Evolutionary conservation across 2,113 vertebrate species (phyloP), one percentile per base, ranked within the genome.

Genomic region (Colistium nudipinnis): DNA sequence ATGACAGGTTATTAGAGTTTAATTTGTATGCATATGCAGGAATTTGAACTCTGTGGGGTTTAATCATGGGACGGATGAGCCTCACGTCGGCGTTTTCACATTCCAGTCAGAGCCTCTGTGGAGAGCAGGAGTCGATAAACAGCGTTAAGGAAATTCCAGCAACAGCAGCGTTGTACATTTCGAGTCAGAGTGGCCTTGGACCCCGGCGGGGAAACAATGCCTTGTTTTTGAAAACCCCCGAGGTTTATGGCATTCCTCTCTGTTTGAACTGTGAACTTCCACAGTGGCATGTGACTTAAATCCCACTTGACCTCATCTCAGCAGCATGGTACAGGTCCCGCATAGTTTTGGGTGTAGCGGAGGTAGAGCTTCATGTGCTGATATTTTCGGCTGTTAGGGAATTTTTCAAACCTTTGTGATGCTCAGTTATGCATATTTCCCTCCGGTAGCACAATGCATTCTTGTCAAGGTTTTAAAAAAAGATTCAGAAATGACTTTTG

Each of bases 231-330:
- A 60, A 17, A 20, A 60, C 9, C 7, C 3, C 6, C 5, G 27
- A 54, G 13, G 25, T 85, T 79, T 63, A 83, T 67, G 63, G 56
- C 52, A 49, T 73, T 78, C 67, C 75, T 63, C 64, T 31, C 27
- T 56, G 48, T 63, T 73, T 76, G 36, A 70, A 49, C 65, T 10
- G 33, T 68, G 39, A 79, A 47, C 33, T 12, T 7, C 62, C 3
- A 14, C 61, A 4, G 25, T n/a, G 30, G 36, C 52, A 5, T 27
- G 59, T 22, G 22, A 62, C 62, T 1, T 73, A 25, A 70, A 73
- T 67, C 73, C 41, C 36, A 24, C 16, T 13, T 67, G 70, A 75
- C 55, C 62, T 49, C 49, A 9, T 41, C 24, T 24, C 45, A 39
- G 69, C 31, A 7, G 8, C 31, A 33, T 4, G 16, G 43, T 25